Percentiles rank a stretch among this genome's conserved stretches.
These are phyloP conservation scores for Podocnemis expansa DNA, from an alignment of 2,113 vertebrate genomes.

Conservation along the genomic window DNA sequence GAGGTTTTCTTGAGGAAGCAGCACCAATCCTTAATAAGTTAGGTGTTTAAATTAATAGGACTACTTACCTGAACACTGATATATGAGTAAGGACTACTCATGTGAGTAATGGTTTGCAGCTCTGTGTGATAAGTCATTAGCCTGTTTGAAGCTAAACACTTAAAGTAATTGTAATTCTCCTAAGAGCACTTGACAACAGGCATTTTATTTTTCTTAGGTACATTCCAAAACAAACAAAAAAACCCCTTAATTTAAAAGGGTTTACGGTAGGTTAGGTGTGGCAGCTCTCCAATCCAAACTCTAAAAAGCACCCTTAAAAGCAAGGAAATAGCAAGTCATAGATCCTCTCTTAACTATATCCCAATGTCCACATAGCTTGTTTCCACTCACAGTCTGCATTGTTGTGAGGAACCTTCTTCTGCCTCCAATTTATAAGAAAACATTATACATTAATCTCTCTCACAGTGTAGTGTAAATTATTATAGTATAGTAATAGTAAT, in stretches of 20 bases:
- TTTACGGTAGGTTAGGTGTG: neutral
- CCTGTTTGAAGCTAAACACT: slow-evolving; percentile 40
- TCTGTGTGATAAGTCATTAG: slow-evolving; percentile 28
- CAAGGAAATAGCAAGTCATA: neutral
- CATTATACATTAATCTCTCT: neutral
- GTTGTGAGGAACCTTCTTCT: neutral
- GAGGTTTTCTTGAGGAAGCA: slow-evolving; percentile 66
- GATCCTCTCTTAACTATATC: fast-evolving
- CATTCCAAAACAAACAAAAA: neutral
- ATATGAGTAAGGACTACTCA: slow-evolving; percentile 24
- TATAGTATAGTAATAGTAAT: slow-evolving; percentile 16
- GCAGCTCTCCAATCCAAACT: neutral
- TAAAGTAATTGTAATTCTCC: slow-evolving; percentile 16
- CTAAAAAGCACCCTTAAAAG: neutral
- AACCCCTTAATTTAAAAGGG: neutral
- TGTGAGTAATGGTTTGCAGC: slow-evolving; percentile 45
- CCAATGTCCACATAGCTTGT: neutral
- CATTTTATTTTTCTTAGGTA: neutral
- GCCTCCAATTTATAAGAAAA: neutral
- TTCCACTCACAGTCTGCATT: neutral
- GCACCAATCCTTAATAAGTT: slow-evolving; percentile 61
- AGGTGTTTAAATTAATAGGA: slow-evolving; percentile 63
- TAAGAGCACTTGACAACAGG: neutral
- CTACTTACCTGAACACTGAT: slow-evolving; percentile 51
- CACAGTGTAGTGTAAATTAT: slow-evolving; percentile 16